Evolutionary conservation across 2,797 vertebrate species (phyloP), one percentile per base, ranked within the genome.

Genomic region (Zenarchopterus dispar): DNA sequence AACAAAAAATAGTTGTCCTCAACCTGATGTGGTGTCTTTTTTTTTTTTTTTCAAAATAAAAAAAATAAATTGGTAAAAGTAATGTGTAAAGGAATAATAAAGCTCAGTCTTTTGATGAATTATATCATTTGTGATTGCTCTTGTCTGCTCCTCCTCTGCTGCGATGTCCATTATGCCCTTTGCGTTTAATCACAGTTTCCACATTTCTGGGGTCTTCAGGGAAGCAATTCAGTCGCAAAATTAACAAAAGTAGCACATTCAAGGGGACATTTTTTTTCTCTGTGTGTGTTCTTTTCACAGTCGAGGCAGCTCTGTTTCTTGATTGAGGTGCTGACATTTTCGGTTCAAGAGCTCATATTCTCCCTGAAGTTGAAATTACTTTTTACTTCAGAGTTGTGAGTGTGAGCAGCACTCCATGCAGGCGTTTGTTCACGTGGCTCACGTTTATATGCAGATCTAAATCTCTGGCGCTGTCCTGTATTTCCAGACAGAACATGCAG

Each of bases 241-340:
- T 70, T 28, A 62, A 69, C 53, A 67, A 53, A 58, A 59, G 36
- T 17, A 67, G 26, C 5, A 33, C 33, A 50, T 75, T 67, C 44
- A 69, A 31, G 60, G 47, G 66, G 54, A 33, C 51, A 47, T 67
- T 61, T 73, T 62, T 54, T 4, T 77, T 66, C 62, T 58, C 66
- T 68, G 61, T 62, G 9, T 52, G 41, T 50, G 42, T 26, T 39
- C 36, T 39, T 15, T 39, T 39, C 36, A 39, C 13, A 15, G 2
- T 39, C 1, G 36, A 39, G 36, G 36, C 2, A 49, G 19, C 52
- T 15, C 2, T 1, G 19, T 11, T 47, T 69, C 44, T 56, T 60
- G 24, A 58, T 55, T 23, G 53, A 62, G 56, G 26, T 53, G 23
- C 62, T 72, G 68, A 58, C 51, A 54, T 74, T 58, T 64, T 46